Evolutionary conservation across 2,888 invertebrate genomes (phyloP).

Genomic region (Tethea ocularis): DNA sequence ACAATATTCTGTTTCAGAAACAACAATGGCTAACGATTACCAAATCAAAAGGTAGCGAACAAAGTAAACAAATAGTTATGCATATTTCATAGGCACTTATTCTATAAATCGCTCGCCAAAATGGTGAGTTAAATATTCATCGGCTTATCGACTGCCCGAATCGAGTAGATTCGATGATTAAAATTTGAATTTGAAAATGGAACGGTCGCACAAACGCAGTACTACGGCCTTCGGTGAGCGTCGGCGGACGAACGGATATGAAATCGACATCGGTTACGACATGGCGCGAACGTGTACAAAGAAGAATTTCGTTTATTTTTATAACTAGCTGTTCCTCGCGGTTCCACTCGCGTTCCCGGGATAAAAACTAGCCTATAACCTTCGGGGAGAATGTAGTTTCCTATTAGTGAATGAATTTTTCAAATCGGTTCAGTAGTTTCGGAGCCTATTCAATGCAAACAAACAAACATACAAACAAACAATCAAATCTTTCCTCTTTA

Average conservation of each 20-base stretch:
- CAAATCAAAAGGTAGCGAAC: background rate
- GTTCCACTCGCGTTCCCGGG: no score
- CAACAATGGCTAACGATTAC: background rate
- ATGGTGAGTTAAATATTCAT: slow-evolving; percentile 11
- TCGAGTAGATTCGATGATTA: slow-evolving; percentile 11
- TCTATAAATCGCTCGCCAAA: background rate
- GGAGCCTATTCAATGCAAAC: no score
- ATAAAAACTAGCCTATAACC: no score
- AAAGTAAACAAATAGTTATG: background rate
- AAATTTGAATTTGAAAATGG: slow-evolving; percentile 14
- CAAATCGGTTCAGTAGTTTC: no score
- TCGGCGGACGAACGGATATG: slow-evolving; percentile 36
- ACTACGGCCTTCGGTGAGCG: slow-evolving; percentile 3
- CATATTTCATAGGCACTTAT: background rate
- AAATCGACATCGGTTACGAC: slow-evolving; percentile 43
- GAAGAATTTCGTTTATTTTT: background rate
- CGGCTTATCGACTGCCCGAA: slow-evolving; percentile 8
- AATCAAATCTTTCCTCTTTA: no score
- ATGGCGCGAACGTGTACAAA: slow-evolving; percentile 13
- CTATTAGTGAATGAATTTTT: no score
- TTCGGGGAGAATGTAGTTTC: no score
- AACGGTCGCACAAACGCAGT: slow-evolving; percentile 1
- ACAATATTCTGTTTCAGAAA: background rate
- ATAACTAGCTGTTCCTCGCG: no score
- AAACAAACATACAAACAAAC: no score